A percentile compares a stretch with the other conserved stretches of the same genome.
Evolutionary conservation across 2,113 vertebrate genomes (phyloP).

Genomic region (Rhabdornis inornatus): DNA sequence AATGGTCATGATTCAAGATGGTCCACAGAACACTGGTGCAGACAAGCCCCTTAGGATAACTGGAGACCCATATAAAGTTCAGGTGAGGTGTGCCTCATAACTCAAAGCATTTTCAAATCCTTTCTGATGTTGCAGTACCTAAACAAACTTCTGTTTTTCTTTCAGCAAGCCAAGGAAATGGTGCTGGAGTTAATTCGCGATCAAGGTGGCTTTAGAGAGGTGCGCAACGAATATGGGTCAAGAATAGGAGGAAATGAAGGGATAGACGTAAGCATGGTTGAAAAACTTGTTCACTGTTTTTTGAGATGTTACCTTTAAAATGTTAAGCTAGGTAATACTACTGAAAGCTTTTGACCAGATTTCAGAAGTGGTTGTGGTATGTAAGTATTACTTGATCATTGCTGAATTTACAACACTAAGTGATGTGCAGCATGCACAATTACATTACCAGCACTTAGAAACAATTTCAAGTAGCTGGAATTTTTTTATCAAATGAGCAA

Average conservation of each 20-base stretch:
- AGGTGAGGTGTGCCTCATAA: constrained; percentile 72
- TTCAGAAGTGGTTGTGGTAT: not conserved
- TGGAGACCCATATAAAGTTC: constrained; percentile 98
- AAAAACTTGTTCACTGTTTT: constrained; percentile 54
- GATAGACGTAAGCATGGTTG: constrained; percentile 87
- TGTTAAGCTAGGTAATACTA: not conserved
- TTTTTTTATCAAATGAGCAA: not conserved
- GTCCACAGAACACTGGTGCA: constrained; percentile 95
- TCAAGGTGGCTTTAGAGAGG: constrained; percentile 96
- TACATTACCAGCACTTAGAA: not conserved
- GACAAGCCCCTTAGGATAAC: constrained; percentile 98
- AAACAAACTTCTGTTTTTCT: not conserved
- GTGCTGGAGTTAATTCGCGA: constrained; percentile 98
- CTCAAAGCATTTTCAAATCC: not conserved
- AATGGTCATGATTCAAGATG: constrained; percentile 99
- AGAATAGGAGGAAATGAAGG: constrained; percentile 89
- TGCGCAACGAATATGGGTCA: constrained; percentile 95
- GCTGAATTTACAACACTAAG: not conserved
- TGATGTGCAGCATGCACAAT: not conserved
- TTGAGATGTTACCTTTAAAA: constrained; percentile 17
- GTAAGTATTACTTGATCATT: not conserved
- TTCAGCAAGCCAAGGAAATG: constrained; percentile 99
- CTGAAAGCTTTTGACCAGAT: not conserved
- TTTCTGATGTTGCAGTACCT: not conserved
- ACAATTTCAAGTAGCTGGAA: not conserved